These are phyloP conservation scores for Syrphus vitripennis DNA, from an alignment of 2,888 invertebrate species.

Conservation along the genomic window DNA sequence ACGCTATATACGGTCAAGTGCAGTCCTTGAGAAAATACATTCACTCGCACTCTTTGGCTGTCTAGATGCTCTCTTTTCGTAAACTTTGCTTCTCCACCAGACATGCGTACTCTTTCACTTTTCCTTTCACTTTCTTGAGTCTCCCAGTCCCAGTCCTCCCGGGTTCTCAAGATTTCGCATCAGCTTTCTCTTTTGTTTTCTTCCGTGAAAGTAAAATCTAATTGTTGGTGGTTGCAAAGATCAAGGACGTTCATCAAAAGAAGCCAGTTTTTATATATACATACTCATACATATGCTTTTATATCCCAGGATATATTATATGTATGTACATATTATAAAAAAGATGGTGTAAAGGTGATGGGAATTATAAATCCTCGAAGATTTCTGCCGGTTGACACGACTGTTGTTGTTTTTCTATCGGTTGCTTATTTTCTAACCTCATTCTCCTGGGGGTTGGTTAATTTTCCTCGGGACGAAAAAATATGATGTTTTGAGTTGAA, in stretches of 20 bases:
- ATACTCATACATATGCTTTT: constrained; percentile 20
- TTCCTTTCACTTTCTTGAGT: constrained; percentile 40
- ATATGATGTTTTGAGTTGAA: constrained; percentile 34
- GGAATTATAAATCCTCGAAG: constrained; percentile 52
- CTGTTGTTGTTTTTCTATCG: constrained; percentile 47
- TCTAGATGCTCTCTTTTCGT: constrained; percentile 28
- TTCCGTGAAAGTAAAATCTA: constrained; percentile 64
- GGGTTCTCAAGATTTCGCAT: constrained; percentile 53
- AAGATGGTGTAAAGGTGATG: not conserved
- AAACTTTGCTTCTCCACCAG: not conserved
- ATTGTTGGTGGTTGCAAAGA: constrained; percentile 77
- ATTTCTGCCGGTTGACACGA: constrained; percentile 62
- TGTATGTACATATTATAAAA: not conserved
- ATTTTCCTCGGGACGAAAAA: constrained; percentile 26
- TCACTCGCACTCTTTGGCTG: not conserved
- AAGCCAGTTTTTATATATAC: constrained; percentile 51
- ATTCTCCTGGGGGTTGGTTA: constrained; percentile 9
- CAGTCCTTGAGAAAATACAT: constrained; percentile 61
- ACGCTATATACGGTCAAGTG: constrained; percentile 52
- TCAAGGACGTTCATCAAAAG: constrained; percentile 81
- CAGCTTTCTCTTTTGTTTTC: constrained; percentile 57
- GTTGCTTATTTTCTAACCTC: constrained; percentile 35
- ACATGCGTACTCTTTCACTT: constrained; percentile 54
- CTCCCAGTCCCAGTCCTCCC: not conserved
- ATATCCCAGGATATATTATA: constrained; percentile 17